Conservation (phyloP, 2,113 vertebrate genomes). For the Neolamprologus sp. region DNA sequence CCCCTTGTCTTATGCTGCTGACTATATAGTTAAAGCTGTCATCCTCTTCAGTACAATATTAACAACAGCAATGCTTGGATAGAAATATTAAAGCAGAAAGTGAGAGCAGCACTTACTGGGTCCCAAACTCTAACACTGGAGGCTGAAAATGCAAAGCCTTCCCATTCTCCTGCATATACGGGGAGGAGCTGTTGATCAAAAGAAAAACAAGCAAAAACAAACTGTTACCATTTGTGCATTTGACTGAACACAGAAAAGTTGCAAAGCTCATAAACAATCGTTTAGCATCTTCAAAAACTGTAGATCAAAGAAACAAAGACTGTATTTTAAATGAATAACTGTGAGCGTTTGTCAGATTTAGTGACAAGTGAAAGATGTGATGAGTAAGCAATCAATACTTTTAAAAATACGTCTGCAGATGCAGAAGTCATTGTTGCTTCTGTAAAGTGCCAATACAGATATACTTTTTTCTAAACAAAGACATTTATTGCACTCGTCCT, state of each 20-base stretch:
- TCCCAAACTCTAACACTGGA: constrained; percentile 86
- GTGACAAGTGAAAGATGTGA: not conserved
- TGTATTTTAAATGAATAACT: not conserved
- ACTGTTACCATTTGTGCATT: not conserved
- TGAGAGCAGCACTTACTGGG: constrained; percentile 80
- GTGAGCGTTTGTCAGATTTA: not conserved
- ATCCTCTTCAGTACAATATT: not conserved
- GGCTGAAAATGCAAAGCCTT: constrained; percentile 88
- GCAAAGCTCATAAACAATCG: not conserved
- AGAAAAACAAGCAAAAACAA: not conserved
- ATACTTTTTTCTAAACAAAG: not conserved
- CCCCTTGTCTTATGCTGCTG: not conserved
- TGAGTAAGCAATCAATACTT: not conserved
- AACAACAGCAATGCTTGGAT: not conserved
- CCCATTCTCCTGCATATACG: constrained; percentile 76
- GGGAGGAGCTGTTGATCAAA: constrained; percentile 73
- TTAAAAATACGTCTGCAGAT: not conserved
- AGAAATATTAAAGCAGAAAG: not conserved
- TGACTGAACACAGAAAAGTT: not conserved
- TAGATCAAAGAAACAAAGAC: not conserved
- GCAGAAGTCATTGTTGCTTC: not conserved
- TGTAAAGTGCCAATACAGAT: not conserved
- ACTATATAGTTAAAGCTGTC: not conserved
- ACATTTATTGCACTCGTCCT: not conserved
- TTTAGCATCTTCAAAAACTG: not conserved